Evolutionary conservation across 1,140 invertebrate genomes (phyloP), one percentile per base, ranked within the genome.

Genomic region (Ptiloglossa arizonensis): DNA sequence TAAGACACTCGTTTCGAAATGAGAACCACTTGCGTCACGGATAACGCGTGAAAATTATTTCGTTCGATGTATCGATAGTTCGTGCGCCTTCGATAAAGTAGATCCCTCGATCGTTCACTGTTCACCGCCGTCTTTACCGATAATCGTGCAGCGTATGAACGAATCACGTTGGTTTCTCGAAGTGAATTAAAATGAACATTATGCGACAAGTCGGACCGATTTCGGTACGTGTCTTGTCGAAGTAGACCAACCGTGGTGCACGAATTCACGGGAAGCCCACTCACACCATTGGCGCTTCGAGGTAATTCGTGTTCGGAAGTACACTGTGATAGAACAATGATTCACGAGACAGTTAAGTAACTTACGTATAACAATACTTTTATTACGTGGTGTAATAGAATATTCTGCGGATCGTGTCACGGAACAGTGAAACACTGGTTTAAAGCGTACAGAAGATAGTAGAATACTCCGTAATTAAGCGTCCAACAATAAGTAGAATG

Each of bases 361-460:
- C 22, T 0, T 17, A 63, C 8, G 48, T 52, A 22, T 41, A 72
- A 63, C 17, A 63, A 27, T 62, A 17, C 50, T 24, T 19, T 72
- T 35, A 60, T 72, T 71, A 71, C 27, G 32, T 19, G 57, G 32
- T 29, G 41, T 52, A 17, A 50, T 8, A 52, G 70, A 63, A 32
- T 52, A 63, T 63, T 50, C 32, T 24, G 22, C 60, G 41, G 15
- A 62, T 38, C n/a, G 57, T 50, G 22, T 62, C 29, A 17, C n/a
- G 27, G 48, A 19, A 46, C 8, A 19, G n/a, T 35, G 8, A 35
- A 44, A 62, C 17, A 50, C 29, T 27, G 22, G 46, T 70, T n/a
- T 19, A 44, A 52, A 57, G 52, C 35, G 24, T 44, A 69, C 9
- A 27, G 5, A 64, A 13, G 41, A n/a, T n/a, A n/a, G 57, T 15